Evolutionary conservation across 2,113 vertebrate genomes (phyloP).

Genomic region (Pseudorhombus dupliciocellatus): DNA sequence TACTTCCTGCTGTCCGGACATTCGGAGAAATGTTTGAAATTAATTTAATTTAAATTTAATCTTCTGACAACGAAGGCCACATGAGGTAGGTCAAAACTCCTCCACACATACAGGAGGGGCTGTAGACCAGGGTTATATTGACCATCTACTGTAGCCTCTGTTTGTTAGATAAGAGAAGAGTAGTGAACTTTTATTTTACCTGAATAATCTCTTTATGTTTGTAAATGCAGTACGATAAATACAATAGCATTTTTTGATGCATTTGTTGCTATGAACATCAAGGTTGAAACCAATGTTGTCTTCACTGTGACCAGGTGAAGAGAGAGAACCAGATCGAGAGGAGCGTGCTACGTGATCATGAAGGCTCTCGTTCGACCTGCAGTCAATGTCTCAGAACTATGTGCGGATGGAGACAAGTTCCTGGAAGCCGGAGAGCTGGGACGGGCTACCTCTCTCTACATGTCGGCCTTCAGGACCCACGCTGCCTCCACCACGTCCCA

Average conservation of each 20-base stretch:
- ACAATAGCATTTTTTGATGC: not conserved
- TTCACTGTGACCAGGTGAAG: conserved; percentile 23
- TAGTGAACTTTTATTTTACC: too few species aligned
- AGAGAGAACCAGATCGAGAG: not conserved
- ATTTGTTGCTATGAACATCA: not conserved
- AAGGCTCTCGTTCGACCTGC: conserved; percentile 75
- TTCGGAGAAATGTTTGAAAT: not conserved
- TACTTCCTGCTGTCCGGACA: conserved; percentile 23
- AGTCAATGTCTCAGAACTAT: conserved; percentile 75
- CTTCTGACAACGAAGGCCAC: too few species aligned
- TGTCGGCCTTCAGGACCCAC: conserved; percentile 86
- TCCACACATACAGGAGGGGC: too few species aligned
- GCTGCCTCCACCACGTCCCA: conserved; percentile 77
- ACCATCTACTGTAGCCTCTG: too few species aligned
- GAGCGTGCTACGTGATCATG: conserved; percentile 41
- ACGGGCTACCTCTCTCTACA: conserved; percentile 84
- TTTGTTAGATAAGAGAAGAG: too few species aligned
- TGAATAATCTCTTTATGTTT: too few species aligned
- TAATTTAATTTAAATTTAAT: too few species aligned
- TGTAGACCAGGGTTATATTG: too few species aligned
- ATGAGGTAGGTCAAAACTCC: too few species aligned
- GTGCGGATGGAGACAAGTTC: conserved; percentile 81
- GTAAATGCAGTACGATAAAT: too few species aligned
- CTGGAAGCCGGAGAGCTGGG: conserved; percentile 74
- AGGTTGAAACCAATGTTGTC: not conserved